Evolutionary conservation across 2,888 invertebrate species (phyloP), one percentile per base, ranked within the genome.

Genomic region (Dascillus cervinus): DNA sequence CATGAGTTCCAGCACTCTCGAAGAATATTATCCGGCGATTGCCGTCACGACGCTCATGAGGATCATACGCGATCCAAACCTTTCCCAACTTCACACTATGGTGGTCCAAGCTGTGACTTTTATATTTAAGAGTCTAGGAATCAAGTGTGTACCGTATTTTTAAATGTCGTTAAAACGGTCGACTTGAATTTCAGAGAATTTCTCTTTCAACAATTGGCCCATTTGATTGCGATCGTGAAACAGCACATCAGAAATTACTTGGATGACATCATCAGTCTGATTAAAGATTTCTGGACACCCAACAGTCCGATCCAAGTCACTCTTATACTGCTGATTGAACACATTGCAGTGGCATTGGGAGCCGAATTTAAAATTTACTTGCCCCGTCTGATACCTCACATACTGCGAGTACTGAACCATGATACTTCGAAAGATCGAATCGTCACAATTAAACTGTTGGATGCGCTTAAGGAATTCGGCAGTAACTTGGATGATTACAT

Each of bases 11-110:
- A 75, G 76, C 10, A 77, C 83, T 0, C 67, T 97, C 19, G 96
- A 97, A 51, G 97, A 98, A 62, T 98, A 95, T 64, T 99, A 97
- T 66, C 91, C 96, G 2, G 94, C 96, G 0, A 89, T 98, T 37
- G 94, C 97, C 1, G 91, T 99, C 49, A 88, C 94, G 0, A 94
- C 94, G 0, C 71, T 99, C 4, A 94, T 98, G 88, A 75, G 87
- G 41, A 95, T 99, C 31, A 78, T 98, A 27, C 75, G 88, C 0
- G 97, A 97, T 61, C 91, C 92, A 0, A 89, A 92, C 0, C 67
- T 97, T 4, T 79, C 84, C 15, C 87, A 89, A 50, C 90, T 95
- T 57, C 95, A 97, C 58, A 92, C 90, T 0, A 90, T 90, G 71
- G 95, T 96, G 0, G 94, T 97, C 0, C 89, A 94, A 70, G 95